Evolutionary conservation across 2,888 invertebrate species (phyloP).

Genomic region (Dryococelus australis): DNA sequence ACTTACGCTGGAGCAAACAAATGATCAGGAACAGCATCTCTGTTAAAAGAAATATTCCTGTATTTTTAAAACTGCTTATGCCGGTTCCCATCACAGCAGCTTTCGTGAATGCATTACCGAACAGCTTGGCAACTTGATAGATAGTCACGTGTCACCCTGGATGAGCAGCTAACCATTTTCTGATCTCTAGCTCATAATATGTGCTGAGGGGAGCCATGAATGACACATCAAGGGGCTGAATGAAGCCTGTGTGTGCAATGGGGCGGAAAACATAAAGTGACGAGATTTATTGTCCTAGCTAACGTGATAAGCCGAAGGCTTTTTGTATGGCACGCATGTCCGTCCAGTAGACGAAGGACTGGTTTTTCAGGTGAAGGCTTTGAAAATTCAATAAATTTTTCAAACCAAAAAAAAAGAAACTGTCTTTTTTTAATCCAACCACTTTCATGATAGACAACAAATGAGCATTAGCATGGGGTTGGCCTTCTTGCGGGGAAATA

Average conservation of each 20-base stretch:
- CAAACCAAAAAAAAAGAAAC: conserved; percentile 43
- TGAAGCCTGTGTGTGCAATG: too few species aligned
- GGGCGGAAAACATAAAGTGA: too few species aligned
- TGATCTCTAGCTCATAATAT: not conserved
- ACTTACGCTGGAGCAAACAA: too few species aligned
- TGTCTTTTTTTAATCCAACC: conserved; percentile 46
- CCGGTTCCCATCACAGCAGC: too few species aligned
- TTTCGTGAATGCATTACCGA: not conserved
- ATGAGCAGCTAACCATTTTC: conserved; percentile 4
- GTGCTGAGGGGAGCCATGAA: not conserved
- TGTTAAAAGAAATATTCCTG: conserved; percentile 6
- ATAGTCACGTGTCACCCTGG: conserved; percentile 7
- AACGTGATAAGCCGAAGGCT: conserved; percentile 29
- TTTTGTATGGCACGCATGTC: conserved; percentile 43
- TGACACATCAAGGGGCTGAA: too few species aligned
- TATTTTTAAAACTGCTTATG: not conserved
- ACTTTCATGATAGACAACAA: too few species aligned
- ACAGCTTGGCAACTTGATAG: not conserved
- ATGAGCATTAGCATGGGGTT: conserved; percentile 40
- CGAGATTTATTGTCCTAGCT: not conserved
- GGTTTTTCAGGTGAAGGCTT: conserved; percentile 46
- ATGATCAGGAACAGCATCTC: too few species aligned
- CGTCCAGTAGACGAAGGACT: conserved; percentile 47
- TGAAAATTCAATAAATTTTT: too few species aligned
- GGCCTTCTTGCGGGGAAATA: conserved; percentile 38